Base-by-base conservation (phyloP, 2,888 invertebrate species). In the Oxycera nigricornis region DNA sequence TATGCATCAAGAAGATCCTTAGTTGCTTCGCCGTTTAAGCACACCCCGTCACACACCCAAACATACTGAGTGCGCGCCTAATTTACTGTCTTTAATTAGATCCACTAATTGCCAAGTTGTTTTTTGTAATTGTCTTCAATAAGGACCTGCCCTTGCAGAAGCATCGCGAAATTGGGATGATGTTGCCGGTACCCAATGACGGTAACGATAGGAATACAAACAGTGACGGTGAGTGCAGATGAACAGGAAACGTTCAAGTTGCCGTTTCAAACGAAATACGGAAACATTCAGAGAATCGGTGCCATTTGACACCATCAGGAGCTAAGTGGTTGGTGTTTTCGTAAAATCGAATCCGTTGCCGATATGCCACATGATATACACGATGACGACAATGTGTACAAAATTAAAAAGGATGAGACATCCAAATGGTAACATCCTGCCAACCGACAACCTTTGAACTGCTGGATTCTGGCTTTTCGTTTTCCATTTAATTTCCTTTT, bases 31-130 rank as follows among this genome's bases (percentile, higher is more conserved):
- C 46, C 70, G 65, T 72, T 72, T 72, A 76, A 70, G 70, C 70
- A 55, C 41, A n/a, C n/a, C n/a, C n/a, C n/a, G n/a, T n/a, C n/a
- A n/a, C n/a, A n/a, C n/a, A 57, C 73, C 41, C 73, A 61, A 4
- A 61, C 30, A 65, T 41, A 65, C 30, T 35, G 41, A 65, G 39
- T 78, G 77, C 78, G 78, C 77, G 77, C 78, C 79, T 79, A 80
- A 80, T 79, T 79, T 79, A 78, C 79, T 80, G 80, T 78, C 78
- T 80, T 80, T 80, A 80, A 80, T 80, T 80, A 80, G 79, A 80
- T 80, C 77, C 78, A 78, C 80, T 80, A 80, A 80, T 80, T 80
- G 80, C 80, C 78, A 78, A 80, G 78, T 79, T 79, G 78, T 79
- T 78, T 79, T 79, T 79, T 79, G 75, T 78, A 79, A 79, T 79